Conservation (phyloP, 2,113 vertebrate species). For the Cisticola juncidis region DNA sequence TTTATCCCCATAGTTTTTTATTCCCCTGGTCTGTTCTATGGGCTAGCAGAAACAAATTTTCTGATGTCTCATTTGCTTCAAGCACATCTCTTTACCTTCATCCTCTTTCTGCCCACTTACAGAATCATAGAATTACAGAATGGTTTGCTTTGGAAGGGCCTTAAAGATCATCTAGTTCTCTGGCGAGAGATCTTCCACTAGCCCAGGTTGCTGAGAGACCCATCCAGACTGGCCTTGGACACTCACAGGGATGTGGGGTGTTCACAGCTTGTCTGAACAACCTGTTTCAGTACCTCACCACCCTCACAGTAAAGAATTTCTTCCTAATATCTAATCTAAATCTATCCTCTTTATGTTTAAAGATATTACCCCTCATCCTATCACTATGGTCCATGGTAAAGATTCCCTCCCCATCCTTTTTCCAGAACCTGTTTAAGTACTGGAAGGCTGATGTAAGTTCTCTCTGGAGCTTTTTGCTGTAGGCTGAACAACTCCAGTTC, state of each 20-base stretch:
- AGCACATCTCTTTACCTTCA: not conserved
- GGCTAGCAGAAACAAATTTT: not conserved
- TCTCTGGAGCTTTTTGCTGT: not conserved
- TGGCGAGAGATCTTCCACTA: not conserved
- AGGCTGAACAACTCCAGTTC: not conserved
- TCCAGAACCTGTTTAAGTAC: not conserved
- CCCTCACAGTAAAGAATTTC: not conserved
- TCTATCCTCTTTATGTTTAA: not conserved
- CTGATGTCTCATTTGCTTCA: not conserved
- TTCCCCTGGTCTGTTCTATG: not conserved
- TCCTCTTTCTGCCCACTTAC: not conserved
- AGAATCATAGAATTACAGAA: not conserved
- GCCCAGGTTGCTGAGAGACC: not conserved
- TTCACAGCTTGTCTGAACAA: not conserved
- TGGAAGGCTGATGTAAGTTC: not conserved
- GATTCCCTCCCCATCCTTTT: not conserved
- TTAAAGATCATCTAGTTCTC: not conserved
- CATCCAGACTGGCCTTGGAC: not conserved
- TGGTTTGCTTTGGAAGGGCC: not conserved
- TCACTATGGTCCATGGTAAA: not conserved
- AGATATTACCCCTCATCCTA: not conserved
- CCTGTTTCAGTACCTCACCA: not conserved
- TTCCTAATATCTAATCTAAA: not conserved
- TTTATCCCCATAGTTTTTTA: not conserved
- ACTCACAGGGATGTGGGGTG: not conserved